Evolutionary conservation across 2,113 vertebrate species (phyloP), one percentile per base, ranked within the genome.

Genomic region (Drymodes brunneopygia): DNA sequence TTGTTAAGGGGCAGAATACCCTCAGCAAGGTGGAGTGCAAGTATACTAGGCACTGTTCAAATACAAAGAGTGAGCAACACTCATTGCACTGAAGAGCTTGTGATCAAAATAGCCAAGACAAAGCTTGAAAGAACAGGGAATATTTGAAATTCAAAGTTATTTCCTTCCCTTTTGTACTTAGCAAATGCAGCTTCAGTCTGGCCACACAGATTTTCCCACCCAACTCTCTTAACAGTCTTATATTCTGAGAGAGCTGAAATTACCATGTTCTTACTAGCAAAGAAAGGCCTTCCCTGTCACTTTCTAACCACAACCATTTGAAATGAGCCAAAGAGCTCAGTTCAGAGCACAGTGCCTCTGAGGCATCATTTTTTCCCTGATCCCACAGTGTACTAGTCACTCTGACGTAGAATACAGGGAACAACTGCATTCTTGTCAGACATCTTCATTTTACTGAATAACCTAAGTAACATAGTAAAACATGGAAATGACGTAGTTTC

Each of bases 161-260:
- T 93, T 90, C 71, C 67, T 90, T 86, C 58, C 27, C 71, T 93
- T 95, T 95, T 83, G 50, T 86, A 62, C 85, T 92, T 83, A 78
- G 75, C 35, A 94, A 96, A 80, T 58, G 40, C 44, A 82, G 74
- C 44, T 92, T 80, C 56, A 78, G 51, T 95, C 75, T 96, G 93
- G 56, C 75, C 17, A 3, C 71, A 81, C 81, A 90, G 87, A 88
- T 96, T 96, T 95, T 88, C 64, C 85, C 93, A 93, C 93, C 85
- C 85, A 95, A 79, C 28, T 94, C 64, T 88, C 85, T 86, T 78
- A 92, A 91, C 74, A 80, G 53, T 91, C 61, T 79, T 91, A 0
- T 15, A 80, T 92, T 86, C 90, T 24, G 5, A 93, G 40, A 80
- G 38, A 60, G 18, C 54, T 70, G 75, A 95, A 96, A 96, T 92